Evolutionary conservation across 2,888 invertebrate genomes (phyloP).

Genomic region (Melinopterus prodromus): DNA sequence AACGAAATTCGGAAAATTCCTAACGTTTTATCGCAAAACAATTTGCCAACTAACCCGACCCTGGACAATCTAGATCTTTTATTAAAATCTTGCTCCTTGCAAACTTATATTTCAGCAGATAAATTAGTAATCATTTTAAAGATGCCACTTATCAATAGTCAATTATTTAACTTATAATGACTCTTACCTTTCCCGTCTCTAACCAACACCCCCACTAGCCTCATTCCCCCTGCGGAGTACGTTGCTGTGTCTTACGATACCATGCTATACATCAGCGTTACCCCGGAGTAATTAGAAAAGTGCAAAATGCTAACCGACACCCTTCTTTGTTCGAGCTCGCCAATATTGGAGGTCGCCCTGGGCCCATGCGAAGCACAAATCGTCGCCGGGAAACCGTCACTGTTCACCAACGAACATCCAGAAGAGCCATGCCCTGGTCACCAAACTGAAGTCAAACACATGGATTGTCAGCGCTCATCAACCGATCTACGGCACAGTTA

Average conservation of each 20-base stretch:
- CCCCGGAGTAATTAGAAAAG: background rate
- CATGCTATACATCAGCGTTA: conserved; percentile 4
- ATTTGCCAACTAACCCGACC: background rate
- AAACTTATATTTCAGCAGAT: background rate
- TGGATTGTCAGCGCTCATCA: background rate
- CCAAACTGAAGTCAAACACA: background rate
- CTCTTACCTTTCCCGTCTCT: background rate
- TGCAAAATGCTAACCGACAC: conserved; percentile 4
- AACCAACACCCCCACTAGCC: background rate
- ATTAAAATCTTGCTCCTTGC: background rate
- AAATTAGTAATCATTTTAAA: background rate
- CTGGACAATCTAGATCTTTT: background rate
- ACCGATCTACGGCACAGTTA: background rate
- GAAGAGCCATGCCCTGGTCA: background rate
- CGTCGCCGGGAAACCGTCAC: background rate
- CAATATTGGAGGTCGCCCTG: background rate
- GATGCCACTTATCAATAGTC: background rate
- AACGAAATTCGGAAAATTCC: background rate
- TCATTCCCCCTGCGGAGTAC: background rate
- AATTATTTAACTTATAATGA: background rate
- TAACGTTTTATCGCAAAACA: background rate
- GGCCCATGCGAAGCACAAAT: background rate
- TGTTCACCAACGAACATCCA: background rate
- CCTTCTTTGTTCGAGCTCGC: background rate
- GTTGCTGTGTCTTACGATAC: background rate